Base-by-base conservation (phyloP, 2,888 invertebrate genomes). In the Mycalesis mineus region DNA sequence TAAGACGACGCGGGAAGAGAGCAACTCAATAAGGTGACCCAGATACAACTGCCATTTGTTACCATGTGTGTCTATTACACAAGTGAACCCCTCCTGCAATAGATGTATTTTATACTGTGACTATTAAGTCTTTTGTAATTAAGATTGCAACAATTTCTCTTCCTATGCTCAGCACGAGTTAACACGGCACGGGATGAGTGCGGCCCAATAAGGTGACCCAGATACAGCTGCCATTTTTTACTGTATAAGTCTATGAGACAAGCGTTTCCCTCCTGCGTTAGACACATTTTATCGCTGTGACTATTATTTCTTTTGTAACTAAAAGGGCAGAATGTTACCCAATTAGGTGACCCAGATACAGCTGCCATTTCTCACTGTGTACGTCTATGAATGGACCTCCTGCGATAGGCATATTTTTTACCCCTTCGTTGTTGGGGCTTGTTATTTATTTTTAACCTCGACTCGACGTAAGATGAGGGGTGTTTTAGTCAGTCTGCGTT, bases 321-420 rank as follows among this genome's bases (percentile, higher is more conserved):
- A 60, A 49, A 33, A 50, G 36, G 22, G 57, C 40, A 22, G 28
- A 39, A 28, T 22, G 28, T 37, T 14, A 31, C 29, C 50, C 47
- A 58, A 47, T 48, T 41, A 49, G 53, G 48, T 53, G 57, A 48
- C 57, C 57, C 42, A 53, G 52, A 48, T 58, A 39, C 50, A 28
- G 50, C 14, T 50, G 37, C 29, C 39, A 39, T 28, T 50, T 40
- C 39, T 40, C 40, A 50, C 50, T 39, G 28, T 50, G 50, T 39
- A 40, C 13, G n/a, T 13, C 50, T 39, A 17, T n/a, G n/a, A n/a
- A n/a, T n/a, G n/a, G n/a, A n/a, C 14, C 5, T 22, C 22, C 3
- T 22, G 22, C 22, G 5, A 22, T 22, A 22, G 22, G 5, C 22
- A 22, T 5, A 22, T 22, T 22, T 4, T 22, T 4, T 22, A n/a